Evolutionary conservation across 2,888 invertebrate species (phyloP).

Genomic region (Diadegma fenestrale): DNA sequence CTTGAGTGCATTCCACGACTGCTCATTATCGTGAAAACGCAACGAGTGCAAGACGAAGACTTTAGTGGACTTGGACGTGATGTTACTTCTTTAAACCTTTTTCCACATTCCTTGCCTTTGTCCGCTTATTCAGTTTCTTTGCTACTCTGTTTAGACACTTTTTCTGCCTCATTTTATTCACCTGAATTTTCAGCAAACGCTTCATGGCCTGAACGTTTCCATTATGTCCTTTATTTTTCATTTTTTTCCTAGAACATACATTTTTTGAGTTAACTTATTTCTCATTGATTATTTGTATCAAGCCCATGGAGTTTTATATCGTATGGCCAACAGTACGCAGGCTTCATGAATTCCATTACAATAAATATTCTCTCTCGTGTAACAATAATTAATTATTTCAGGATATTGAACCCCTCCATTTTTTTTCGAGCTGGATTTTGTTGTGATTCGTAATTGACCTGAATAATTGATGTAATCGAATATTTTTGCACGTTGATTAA

Average conservation of each 20-base stretch:
- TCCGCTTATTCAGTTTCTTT: conserved; percentile 1
- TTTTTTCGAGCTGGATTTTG: not conserved
- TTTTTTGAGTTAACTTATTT: not conserved
- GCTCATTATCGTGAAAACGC: conserved; percentile 61
- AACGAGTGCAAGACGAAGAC: conserved; percentile 26
- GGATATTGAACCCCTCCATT: not conserved
- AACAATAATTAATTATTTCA: not conserved
- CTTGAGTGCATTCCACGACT: conserved; percentile 47
- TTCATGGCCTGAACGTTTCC: not conserved
- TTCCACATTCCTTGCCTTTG: conserved; percentile 22
- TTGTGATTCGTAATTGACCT: no score
- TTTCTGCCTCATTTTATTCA: not conserved
- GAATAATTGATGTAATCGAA: no score
- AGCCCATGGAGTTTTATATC: not conserved
- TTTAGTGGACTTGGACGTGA: conserved; percentile 5
- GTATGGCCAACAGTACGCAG: not conserved
- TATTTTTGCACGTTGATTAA: not conserved
- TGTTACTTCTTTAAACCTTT: conserved; percentile 5
- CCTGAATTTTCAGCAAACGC: not conserved
- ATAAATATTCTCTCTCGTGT: not conserved
- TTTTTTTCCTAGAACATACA: not conserved
- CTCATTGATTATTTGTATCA: not conserved
- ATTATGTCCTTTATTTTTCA: not conserved
- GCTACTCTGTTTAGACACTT: conserved; percentile 11
- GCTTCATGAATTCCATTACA: not conserved